Percentiles rank a stretch among this genome's conserved stretches.
These are phyloP conservation scores for Microplitis manilae DNA, from an alignment of 2,888 invertebrate species.

Conservation along the genomic window DNA sequence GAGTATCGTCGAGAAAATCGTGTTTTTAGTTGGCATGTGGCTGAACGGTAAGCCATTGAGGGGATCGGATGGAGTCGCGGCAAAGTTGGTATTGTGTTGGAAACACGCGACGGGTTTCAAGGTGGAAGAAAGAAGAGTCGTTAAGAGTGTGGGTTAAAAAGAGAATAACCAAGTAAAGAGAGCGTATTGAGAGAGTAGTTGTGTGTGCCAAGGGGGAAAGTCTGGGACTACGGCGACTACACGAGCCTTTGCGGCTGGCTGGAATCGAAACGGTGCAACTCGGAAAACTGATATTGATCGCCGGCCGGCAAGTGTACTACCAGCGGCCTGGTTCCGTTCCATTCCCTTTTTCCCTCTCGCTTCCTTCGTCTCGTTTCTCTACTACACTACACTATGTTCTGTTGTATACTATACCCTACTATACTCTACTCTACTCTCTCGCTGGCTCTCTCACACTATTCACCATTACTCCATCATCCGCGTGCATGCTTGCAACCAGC, in stretches of 20 bases:
- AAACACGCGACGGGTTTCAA: constrained; percentile 39
- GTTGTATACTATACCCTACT: constrained; percentile 17
- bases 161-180: constrained; percentile 6
- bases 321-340: constrained; percentile 50
- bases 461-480: constrained; percentile 15
- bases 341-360: constrained; percentile 28
- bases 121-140: constrained; percentile 25
- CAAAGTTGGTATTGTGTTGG: constrained; percentile 29
- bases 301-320: constrained; percentile 37
- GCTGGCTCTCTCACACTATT: constrained; percentile 9
- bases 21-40: constrained; percentile 2
- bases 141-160: not conserved
- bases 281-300: constrained; percentile 67
- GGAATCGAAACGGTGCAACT: constrained; percentile 62
- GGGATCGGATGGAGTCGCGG: constrained; percentile 28
- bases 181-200: not conserved
- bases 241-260: constrained; percentile 49
- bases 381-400: constrained; percentile 4
- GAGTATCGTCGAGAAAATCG: not conserved
- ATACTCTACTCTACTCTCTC: constrained; percentile 32
- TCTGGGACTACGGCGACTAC: constrained; percentile 23
- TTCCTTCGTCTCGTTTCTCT: constrained; percentile 24
- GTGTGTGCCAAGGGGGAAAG: constrained; percentile 22
- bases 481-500: constrained; percentile 25
- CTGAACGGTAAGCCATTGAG: constrained; percentile 29